Percentiles rank a stretch among this genome's conserved stretches.
Evolutionary conservation across 2,113 vertebrate genomes (phyloP).

Genomic region (Psephotus haematonotus): DNA sequence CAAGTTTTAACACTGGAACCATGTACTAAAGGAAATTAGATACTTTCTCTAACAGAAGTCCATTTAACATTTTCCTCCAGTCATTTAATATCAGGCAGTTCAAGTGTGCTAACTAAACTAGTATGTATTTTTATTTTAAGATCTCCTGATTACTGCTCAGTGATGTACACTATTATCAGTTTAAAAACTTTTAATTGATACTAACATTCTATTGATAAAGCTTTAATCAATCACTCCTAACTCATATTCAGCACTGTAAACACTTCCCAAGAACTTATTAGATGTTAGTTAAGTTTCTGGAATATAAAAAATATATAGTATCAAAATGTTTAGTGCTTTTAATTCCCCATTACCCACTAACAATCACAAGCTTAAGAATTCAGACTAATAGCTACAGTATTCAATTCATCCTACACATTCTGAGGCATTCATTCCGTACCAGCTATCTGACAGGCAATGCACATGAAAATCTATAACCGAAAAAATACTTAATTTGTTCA

Average conservation of each 20-base stretch:
- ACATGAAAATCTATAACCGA: neutral
- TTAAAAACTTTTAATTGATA: neutral
- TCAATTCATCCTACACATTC: neutral
- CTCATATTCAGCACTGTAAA: neutral
- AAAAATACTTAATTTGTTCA: slow-evolving; percentile 14
- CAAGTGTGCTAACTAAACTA: neutral
- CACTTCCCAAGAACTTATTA: neutral
- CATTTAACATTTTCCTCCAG: neutral
- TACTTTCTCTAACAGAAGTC: neutral
- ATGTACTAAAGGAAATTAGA: neutral
- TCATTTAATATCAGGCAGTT: neutral
- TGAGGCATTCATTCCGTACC: neutral
- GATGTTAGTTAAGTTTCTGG: neutral
- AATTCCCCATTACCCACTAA: neutral
- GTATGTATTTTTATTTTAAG: neutral
- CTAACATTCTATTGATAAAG: neutral
- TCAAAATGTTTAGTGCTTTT: neutral
- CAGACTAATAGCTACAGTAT: neutral
- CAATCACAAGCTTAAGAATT: neutral
- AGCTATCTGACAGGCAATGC: neutral
- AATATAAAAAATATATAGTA: neutral
- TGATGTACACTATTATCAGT: neutral
- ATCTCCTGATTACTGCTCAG: neutral
- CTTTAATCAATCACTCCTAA: neutral
- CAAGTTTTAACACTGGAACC: neutral